These are phyloP conservation scores for Botia kubotai DNA, from an alignment of 2,797 vertebrate genomes.

Conservation along the genomic window DNA sequence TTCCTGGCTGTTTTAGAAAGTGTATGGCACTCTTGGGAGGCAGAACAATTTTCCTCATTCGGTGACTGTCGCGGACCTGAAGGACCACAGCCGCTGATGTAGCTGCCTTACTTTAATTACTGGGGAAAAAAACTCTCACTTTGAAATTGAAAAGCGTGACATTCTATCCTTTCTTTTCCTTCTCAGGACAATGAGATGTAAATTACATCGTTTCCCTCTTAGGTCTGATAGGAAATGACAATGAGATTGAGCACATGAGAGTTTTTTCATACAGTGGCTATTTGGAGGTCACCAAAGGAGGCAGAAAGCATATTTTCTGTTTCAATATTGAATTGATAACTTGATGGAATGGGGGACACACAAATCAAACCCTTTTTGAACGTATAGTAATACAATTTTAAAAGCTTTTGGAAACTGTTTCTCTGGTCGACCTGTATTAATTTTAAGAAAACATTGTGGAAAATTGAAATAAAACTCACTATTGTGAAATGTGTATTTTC, in stretches of 20 bases:
- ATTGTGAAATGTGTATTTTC: too few relatives aligned
- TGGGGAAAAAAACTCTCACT: conserved; percentile 13
- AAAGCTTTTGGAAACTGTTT: conserved; percentile 27
- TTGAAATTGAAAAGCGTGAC: conserved; percentile 59
- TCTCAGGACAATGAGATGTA: conserved; percentile 61
- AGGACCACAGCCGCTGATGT: conserved; percentile 45
- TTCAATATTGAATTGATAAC: conserved; percentile 51
- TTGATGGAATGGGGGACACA: conserved; percentile 12
- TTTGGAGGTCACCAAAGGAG: conserved; percentile 50
- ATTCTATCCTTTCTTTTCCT: conserved; percentile 54
- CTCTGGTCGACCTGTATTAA: conserved; percentile 9
- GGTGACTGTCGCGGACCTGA: conserved; percentile 53
- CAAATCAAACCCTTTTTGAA: conserved; percentile 27
- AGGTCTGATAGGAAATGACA: conserved; percentile 45
- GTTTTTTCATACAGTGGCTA: conserved; percentile 45
- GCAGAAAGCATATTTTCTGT: conserved; percentile 54
- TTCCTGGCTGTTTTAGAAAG: conserved; percentile 54
- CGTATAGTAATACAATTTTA: conserved; percentile 29
- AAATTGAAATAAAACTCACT: background rate
- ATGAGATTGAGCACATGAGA: conserved; percentile 42
- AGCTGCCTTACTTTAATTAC: conserved; percentile 52
- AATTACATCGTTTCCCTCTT: conserved; percentile 57
- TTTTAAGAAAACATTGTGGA: conserved; percentile 1
- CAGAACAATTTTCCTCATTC: conserved; percentile 59
- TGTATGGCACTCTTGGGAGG: conserved; percentile 50